Percentiles rank a stretch among this genome's conserved stretches.
Evolutionary conservation across 1,140 invertebrate genomes (phyloP).

Genomic region (Campoletis sonorensis): DNA sequence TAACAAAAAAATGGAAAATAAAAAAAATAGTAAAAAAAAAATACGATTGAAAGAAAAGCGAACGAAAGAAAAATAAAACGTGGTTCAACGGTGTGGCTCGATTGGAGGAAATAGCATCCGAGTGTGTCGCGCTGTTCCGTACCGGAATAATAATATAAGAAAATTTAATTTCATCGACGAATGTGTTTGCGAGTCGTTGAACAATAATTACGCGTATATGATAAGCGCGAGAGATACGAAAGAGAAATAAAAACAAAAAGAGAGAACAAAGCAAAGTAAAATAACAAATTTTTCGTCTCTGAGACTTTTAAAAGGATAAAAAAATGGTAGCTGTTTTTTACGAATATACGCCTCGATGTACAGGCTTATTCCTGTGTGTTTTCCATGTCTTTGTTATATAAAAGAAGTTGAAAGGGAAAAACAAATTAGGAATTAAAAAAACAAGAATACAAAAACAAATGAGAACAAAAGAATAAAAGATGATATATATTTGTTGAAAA

Average conservation of each 20-base stretch:
- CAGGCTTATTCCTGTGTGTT: slow-evolving; percentile 60
- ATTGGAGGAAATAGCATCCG: too few relatives aligned
- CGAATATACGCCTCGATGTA: slow-evolving; percentile 55
- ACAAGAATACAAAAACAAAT: background rate
- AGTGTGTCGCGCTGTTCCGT: too few relatives aligned
- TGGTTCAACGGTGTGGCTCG: too few relatives aligned
- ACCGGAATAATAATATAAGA: too few relatives aligned
- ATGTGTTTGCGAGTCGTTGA: too few relatives aligned
- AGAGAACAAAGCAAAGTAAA: too few relatives aligned
- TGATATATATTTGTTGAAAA: slow-evolving; percentile 70
- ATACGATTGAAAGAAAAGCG: too few relatives aligned
- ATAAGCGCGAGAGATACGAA: background rate
- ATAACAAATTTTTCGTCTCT: slow-evolving; percentile 5
- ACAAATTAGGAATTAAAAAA: slow-evolving; percentile 14
- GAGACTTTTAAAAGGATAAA: slow-evolving; percentile 60
- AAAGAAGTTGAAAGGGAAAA: slow-evolving; percentile 47
- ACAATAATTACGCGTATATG: too few relatives aligned
- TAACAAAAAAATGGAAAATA: too few relatives aligned
- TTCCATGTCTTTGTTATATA: slow-evolving; percentile 69
- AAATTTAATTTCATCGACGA: too few relatives aligned
- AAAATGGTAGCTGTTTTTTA: slow-evolving; percentile 68
- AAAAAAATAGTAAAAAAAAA: too few relatives aligned
- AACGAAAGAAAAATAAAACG: too few relatives aligned
- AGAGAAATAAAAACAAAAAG: background rate
- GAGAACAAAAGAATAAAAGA: slow-evolving; percentile 57